These are phyloP conservation scores for Corticium candelabrum DNA, from an alignment of 37 sponge, comb jelly and placozoan genomes.

Conservation along the genomic window DNA sequence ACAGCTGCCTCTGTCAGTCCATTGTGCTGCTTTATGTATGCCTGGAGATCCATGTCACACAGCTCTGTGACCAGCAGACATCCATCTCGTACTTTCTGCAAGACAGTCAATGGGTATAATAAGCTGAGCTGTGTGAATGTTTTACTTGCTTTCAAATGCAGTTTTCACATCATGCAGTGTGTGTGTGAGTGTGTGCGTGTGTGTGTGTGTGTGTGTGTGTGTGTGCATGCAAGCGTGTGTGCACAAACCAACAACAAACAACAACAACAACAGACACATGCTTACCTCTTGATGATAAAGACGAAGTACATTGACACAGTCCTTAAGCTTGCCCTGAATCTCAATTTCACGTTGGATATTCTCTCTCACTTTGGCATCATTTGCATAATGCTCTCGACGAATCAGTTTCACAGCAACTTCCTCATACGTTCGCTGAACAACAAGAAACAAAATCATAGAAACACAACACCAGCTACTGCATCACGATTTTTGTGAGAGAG, in stretches of 20 bases:
- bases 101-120: neutral
- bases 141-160: too few species aligned
- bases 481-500: too few species aligned
- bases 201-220: too few species aligned
- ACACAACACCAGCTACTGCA: too few species aligned
- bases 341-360: conserved; percentile 77
- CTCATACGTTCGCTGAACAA: neutral
- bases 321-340: conserved; percentile 25
- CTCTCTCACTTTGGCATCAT: conserved; percentile 66
- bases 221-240: too few species aligned
- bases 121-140: too few species aligned
- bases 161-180: too few species aligned
- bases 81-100: conserved; percentile 29
- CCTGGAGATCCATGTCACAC: conserved; percentile 81
- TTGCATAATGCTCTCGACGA: neutral
- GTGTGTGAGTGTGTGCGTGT: too few species aligned
- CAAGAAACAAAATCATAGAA: too few species aligned
- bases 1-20: conserved; percentile 54
- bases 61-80: conserved; percentile 81
- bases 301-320: neutral
- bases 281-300: neutral
- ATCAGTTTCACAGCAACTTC: conserved; percentile 6
- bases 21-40: conserved; percentile 41
- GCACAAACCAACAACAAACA: too few species aligned
- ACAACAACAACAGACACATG: too few species aligned